Evolutionary conservation across 2,888 invertebrate species (phyloP), one percentile per base, ranked within the genome.

Genomic region (Lobophora halterata): DNA sequence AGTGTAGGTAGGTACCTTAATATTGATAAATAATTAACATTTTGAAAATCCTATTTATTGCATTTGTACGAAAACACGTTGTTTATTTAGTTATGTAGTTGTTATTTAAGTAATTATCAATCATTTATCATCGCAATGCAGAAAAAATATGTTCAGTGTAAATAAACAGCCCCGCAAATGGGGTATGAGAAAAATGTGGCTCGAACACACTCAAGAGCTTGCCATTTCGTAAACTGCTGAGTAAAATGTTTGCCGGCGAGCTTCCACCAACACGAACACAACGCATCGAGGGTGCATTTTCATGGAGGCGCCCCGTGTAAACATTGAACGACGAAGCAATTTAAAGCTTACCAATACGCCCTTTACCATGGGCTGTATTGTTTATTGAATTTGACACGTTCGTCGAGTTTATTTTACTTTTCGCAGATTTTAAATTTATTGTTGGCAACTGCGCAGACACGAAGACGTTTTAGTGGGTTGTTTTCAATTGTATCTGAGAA

Each of bases 241-340:
- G 58, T 55, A 59, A 65, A 69, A 66, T 65, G 61, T 71, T 66
- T 66, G 58, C 60, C 35, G 44, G 42, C 38, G 39, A 56, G 56
- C 58, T 55, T 62, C n/a, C 51, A 46, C 60, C 49, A 65, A 63
- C 55, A 58, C 65, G 62, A 67, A 71, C 64, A 69, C 61, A 68
- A 67, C 56, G 52, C 58, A 60, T 41, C 30, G 49, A 29, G 38
- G 61, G 57, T 66, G 64, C 57, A 71, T 61, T 63, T 63, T 52
- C 50, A 59, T 54, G 46, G 54, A 18, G 27, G 35, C 26, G 52
- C 39, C 34, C 46, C 43, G 47, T 45, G 49, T 52, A 57, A 58
- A 60, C 43, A 56, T 55, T 47, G 42, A 36, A 43, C 42, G 46
- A 26, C 46, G 46, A 41, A 49, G 37, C 43, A 53, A 50, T 57